Evolutionary conservation across 92 coral and sea anemone species (phyloP), one percentile per base, ranked within the genome.

Genomic region (Palythoa caribaeorum): DNA sequence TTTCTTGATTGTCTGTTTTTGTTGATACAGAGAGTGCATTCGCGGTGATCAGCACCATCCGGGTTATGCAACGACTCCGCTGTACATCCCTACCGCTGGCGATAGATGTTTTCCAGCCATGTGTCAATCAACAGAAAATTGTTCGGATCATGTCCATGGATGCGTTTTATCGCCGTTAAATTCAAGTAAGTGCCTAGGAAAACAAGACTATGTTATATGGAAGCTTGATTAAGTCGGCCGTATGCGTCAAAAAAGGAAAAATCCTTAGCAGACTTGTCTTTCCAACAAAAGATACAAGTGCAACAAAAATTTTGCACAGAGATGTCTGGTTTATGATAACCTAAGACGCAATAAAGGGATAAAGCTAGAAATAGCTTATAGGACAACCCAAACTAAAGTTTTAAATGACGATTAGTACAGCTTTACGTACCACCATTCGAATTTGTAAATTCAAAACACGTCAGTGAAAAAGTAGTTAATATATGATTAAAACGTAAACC

Each of bases 81-180:
- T 81, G 60, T 81, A 66, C 75, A 66, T 81, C 13, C 86, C 86
- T 21, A 68, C 86, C 14, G 60, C 76, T 44, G 86, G 86, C 76
- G 76, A 66, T 40, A 68, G 86, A 44, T 66, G 13, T 28, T 81
- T 66, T 35, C 44, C 83, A 8, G 44, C 28, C 28, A 28, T 51
- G n/a, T 55, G 38, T 50, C 86, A 20, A n/a, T 40, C 75, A 35
- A 36, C 65, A 81, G 86, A 81, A 81, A 81, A 68, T 37, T 68
- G 40, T 63, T 47, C 47, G 19, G 75, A 47, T 19, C 86, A 66
- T 68, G 4, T 39, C 59, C 76, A 66, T 17, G 60, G 86, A 63
- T 16, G 36, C 50, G 19, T 52, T 48, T 47, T 81, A 16, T 36
- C 55, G 63, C 86, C 68, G 38, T 21, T 66, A 12, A 13, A 71